A percentile compares a stretch with the other conserved stretches of the same genome.
phyloP scores from a whole-genome alignment of 1,140 invertebrate species.

The Gonatopus flavifemur region DNA sequence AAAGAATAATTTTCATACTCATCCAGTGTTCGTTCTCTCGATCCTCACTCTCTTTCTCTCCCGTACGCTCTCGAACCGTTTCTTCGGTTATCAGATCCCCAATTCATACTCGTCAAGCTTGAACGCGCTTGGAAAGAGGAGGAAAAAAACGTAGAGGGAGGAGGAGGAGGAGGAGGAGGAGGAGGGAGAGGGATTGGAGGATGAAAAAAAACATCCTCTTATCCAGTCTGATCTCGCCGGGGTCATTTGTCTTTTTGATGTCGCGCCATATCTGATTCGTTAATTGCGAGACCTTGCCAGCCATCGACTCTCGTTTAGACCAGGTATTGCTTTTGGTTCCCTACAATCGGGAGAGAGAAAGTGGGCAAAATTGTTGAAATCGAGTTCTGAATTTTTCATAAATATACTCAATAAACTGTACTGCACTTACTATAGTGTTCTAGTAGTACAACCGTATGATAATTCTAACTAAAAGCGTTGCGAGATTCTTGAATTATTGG shows the following conservation, averaged over 20 bases:
- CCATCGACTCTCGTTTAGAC: conserved; percentile 36
- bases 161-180: conserved; percentile 19
- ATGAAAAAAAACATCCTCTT: conserved; percentile 29
- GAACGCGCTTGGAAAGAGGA: conserved; percentile 16
- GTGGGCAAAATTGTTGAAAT: too few species aligned
- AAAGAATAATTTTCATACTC: conserved; percentile 49
- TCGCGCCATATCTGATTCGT: conserved; percentile 41
- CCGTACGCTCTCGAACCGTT: conserved; percentile 29
- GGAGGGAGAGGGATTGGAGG: conserved; percentile 35
- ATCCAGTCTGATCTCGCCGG: conserved; percentile 30
- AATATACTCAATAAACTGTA: too few species aligned
- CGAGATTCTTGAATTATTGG: too few species aligned
- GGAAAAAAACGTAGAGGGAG: conserved; percentile 10
- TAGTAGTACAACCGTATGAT: too few species aligned
- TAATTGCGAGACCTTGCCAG: conserved; percentile 40
- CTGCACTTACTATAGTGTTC: too few species aligned
- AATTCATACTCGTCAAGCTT: conserved; percentile 44
- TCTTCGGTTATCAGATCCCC: conserved; percentile 44
- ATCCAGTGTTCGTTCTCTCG: conserved; percentile 31
- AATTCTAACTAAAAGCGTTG: too few species aligned
- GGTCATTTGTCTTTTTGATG: conserved; percentile 44
- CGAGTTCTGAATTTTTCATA: too few species aligned
- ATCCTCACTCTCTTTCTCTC: conserved; percentile 9
- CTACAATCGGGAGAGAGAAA: too few species aligned
- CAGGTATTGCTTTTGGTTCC: too few species aligned